Base-by-base conservation (phyloP, 2,888 invertebrate species). In the Polymixis lichenea region DNA sequence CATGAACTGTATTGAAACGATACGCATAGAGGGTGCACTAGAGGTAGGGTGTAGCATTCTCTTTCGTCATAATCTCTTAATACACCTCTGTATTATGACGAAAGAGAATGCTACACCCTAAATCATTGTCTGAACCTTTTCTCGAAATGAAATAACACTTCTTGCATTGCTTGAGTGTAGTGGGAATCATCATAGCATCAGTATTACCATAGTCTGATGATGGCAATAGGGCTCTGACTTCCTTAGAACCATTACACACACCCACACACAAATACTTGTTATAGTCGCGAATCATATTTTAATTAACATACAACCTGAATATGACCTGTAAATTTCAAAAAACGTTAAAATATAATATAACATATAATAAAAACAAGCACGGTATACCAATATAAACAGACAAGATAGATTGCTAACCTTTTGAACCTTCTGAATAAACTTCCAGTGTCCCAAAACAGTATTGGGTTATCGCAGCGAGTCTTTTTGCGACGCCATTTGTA, bases 351-450 rank as follows among this genome's bases (percentile, higher is more conserved):
- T 32, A 32, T 32, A 32, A 32, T 32, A 32, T 32, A 32, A 4
- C 4, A 32, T 32, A 32, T 32, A 32, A 32, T 32, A 32, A 32
- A 32, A 19, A 25, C 25, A 2, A 19, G 25, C 25, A 17, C 11
- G 25, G 0, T 19, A 43, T 1, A 25, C 3, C 11, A 64, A 43
- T 11, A 25, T 65, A 32, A 60, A 11, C n/a, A 58, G 1, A 66
- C 66, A 66, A 2, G 17, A 7, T 1, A 13, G 9, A 76, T n/a
- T 8, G 1, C 11, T 53, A 61, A 77, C 19, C 38, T 22, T 28
- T 76, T 64, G 8, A 76, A 43, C 43, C 15, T 22, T 25, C 22
- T 46, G 28, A 82, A 55, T 55, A 15, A 43, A 49, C 61, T 13
- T 43, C 0, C 22, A 15, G 38, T 22, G 7, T 38, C 17, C n/a